Evolutionary conservation across 2,888 invertebrate genomes (phyloP), one percentile per base, ranked within the genome.

Genomic region (Desoria tigrina): DNA sequence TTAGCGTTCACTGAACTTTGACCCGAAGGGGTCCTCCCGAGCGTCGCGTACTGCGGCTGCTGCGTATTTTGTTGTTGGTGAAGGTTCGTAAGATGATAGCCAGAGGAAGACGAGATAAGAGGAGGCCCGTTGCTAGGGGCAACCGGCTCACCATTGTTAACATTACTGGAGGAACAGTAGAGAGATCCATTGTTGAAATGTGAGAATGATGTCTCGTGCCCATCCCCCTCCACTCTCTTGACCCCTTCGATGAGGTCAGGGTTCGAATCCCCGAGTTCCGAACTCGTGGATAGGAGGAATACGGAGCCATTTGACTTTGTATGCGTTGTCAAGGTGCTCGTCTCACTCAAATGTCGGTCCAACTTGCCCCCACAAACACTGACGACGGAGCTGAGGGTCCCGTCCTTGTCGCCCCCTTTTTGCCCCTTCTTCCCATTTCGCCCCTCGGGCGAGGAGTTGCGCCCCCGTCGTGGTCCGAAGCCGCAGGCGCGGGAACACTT

Each of bases 231-330:
- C 14, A 74, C 71, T 4, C 76, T 57, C 53, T 73, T 73, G 18
- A 74, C 76, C 23, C 76, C 76, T 23, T 76, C 76, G 50, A 76
- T 76, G 21, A 76, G 67, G 61, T 76, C 76, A 3, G 76, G 76
- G 51, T 76, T 76, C 21, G 74, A 75, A 56, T 76, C 74, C 2
- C 69, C 72, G 42, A 75, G 67, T 55, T 74, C 74, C n/a, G 74
- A 75, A 28, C 71, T 71, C 7, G 76, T 73, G 61, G 70, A 71
- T 51, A 76, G 71, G 28, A 76, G 74, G 68, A 75, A 76, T 58
- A 76, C 74, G 54, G 76, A 76, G 37, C 76, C 76, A 49, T 76
- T 76, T 39, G 74, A 74, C 60, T 74, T 76, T 14, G 76, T 76
- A 55, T 74, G 71, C 0, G 76, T 75, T 21, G 76, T 76, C 32